Evolutionary conservation across 1,140 invertebrate species (phyloP), one percentile per base, ranked within the genome.

Genomic region (Hyles vespertilio): DNA sequence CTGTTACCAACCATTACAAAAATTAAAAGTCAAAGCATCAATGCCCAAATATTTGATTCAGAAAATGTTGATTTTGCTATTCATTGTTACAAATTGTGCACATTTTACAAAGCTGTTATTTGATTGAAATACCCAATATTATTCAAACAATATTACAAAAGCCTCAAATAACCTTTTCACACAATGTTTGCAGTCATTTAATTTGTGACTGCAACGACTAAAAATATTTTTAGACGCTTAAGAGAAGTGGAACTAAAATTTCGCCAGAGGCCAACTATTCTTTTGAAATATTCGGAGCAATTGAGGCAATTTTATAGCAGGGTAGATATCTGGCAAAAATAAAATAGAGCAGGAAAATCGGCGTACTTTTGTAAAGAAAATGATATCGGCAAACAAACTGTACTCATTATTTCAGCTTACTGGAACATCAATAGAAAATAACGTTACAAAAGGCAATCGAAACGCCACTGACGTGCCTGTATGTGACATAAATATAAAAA

Each of bases 401-500:
- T 2, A 22, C n/a, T 48, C 46, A 48, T 48, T 48, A 48, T 48
- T 48, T n/a, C 5, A 22, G 46, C 46, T 48, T 48, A 48, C 12
- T 22, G 46, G 46, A 22, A 48, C 46, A 22, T 48, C 12, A 7
- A 70, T 67, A 70, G 61, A 64, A 65, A 67, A 47, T 50, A 51
- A 66, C 63, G 65, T 65, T 55, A 70, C 51, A 72, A 60, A 54
- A 66, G 63, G 65, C 65, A 63, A 69, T 70, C 59, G 73, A 69
- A 67, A 64, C 40, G 58, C 54, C 65, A 67, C 70, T 65, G 69
- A 68, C 67, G 61, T 66, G 64, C 66, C 63, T 72, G 67, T 57
- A 60, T 58, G 58, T 66, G 69, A 71, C 71, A 72, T 65, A 70
- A 72, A 71, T 67, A 65, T 59, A 54, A 57, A 61, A 50, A 61